These are phyloP conservation scores for Clanis bilineata DNA, from an alignment of 2,888 invertebrate species.

Conservation along the genomic window DNA sequence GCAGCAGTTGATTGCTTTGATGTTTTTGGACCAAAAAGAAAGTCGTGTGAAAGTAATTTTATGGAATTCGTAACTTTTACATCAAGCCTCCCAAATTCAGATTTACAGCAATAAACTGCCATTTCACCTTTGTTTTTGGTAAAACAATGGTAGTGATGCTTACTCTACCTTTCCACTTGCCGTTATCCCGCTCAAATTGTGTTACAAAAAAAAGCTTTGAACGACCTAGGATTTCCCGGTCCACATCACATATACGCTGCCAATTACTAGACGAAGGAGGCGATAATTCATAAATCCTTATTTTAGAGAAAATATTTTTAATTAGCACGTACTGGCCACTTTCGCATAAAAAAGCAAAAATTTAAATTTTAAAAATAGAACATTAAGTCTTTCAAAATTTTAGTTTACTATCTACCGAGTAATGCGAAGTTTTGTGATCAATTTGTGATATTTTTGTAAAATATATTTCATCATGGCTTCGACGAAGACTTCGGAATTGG, in stretches of 20 bases:
- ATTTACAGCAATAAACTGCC: background rate
- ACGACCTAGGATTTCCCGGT: too few relatives aligned
- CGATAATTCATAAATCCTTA: too few relatives aligned
- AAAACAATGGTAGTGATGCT: too few relatives aligned
- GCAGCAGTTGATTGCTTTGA: slow-evolving; percentile 15
- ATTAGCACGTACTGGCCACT: background rate
- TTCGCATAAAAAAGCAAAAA: background rate
- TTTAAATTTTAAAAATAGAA: slow-evolving; percentile 40
- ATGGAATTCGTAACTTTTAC: background rate
- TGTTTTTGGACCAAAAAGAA: slow-evolving; percentile 12
- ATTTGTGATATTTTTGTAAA: slow-evolving; percentile 27
- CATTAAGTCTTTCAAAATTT: slow-evolving; percentile 50
- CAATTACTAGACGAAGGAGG: too few relatives aligned
- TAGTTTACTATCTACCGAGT: slow-evolving; percentile 33
- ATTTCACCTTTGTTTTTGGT: too few relatives aligned
- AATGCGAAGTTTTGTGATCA: slow-evolving; percentile 38
- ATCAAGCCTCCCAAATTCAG: too few relatives aligned
- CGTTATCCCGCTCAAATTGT: too few relatives aligned
- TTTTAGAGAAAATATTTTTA: background rate
- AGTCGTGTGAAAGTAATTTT: background rate
- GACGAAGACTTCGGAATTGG: slow-evolving; percentile 36
- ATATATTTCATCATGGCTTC: slow-evolving; percentile 42
- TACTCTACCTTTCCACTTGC: too few relatives aligned
- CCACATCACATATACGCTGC: too few relatives aligned
- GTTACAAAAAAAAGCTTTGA: too few relatives aligned